phyloP scores from a whole-genome alignment of 2,113 vertebrate species.

The Lamprologus speciosus region DNA sequence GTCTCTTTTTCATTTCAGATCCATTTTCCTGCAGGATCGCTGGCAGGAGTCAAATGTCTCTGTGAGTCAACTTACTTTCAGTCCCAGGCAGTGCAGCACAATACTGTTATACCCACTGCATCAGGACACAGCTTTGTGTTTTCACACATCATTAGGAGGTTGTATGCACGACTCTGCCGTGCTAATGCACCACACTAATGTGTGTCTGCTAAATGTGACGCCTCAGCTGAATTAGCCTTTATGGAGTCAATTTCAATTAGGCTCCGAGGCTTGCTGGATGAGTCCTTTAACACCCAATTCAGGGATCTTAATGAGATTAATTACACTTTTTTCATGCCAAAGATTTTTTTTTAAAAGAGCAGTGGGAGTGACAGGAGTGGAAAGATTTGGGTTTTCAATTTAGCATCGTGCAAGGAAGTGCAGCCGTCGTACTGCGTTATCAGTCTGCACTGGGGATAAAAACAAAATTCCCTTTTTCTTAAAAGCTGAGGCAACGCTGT shows the following conservation, averaged over 20 bases:
- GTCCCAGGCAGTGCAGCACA: background rate
- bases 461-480: background rate
- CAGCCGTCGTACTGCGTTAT: background rate
- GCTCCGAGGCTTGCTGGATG: background rate
- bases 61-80: background rate
- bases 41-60: background rate
- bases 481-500: background rate
- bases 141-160: background rate
- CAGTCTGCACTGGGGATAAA: background rate
- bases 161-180: background rate
- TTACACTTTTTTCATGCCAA: background rate
- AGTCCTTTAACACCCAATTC: background rate
- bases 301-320: conserved; percentile 1
- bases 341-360: background rate
- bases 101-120: background rate
- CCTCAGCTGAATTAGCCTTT: background rate
- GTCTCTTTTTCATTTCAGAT: background rate
- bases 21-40: background rate
- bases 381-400: background rate
- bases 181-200: background rate
- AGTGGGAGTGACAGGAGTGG: background rate
- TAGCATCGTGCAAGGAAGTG: background rate
- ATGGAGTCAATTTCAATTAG: conserved; percentile 14
- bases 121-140: background rate
- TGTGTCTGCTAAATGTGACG: background rate